A percentile compares a stretch with the other conserved stretches of the same genome.
These are phyloP conservation scores for Teleopsis dalmanni DNA, from an alignment of 1,140 invertebrate species.

Conservation along the genomic window DNA sequence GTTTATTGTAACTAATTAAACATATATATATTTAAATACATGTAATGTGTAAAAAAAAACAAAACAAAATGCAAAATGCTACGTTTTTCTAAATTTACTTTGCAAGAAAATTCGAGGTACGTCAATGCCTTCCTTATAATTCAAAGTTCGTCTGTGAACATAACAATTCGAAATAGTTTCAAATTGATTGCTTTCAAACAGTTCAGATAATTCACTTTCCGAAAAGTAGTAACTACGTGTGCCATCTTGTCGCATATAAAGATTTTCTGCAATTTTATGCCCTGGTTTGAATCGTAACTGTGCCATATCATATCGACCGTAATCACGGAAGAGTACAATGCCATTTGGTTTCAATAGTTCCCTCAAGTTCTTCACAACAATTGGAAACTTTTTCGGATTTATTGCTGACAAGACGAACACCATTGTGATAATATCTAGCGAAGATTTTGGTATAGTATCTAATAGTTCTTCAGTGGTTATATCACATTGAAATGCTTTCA, in stretches of 20 bases:
- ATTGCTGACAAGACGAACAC: conserved; percentile 97
- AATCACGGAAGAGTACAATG: conserved; percentile 86
- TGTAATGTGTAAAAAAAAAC: too few relatives aligned
- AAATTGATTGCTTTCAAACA: conserved; percentile 61
- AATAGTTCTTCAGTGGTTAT: conserved; percentile 58
- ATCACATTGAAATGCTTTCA: conserved; percentile 72
- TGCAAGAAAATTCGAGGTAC: conserved; percentile 88
- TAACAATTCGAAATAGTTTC: conserved; percentile 61
- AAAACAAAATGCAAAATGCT: not conserved
- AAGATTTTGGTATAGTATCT: conserved; percentile 46
- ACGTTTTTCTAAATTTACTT: conserved; percentile 67
- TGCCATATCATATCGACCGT: conserved; percentile 96
- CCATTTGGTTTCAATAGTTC: conserved; percentile 71
- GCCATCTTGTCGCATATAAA: conserved; percentile 95
- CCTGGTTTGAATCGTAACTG: conserved; percentile 89
- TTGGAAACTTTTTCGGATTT: conserved; percentile 71
- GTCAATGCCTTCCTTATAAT: conserved; percentile 84
- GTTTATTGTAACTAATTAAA: too few relatives aligned
- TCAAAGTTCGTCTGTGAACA: conserved; percentile 78
- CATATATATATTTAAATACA: too few relatives aligned
- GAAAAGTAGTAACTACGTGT: conserved; percentile 85
- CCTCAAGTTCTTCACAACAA: conserved; percentile 62
- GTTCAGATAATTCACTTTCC: conserved; percentile 52
- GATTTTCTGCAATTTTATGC: conserved; percentile 87
- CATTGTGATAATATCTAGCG: conserved; percentile 79